Evolutionary conservation across 2,888 invertebrate genomes (phyloP), one percentile per base, ranked within the genome.

Genomic region (Nemotelus pantherinus): DNA sequence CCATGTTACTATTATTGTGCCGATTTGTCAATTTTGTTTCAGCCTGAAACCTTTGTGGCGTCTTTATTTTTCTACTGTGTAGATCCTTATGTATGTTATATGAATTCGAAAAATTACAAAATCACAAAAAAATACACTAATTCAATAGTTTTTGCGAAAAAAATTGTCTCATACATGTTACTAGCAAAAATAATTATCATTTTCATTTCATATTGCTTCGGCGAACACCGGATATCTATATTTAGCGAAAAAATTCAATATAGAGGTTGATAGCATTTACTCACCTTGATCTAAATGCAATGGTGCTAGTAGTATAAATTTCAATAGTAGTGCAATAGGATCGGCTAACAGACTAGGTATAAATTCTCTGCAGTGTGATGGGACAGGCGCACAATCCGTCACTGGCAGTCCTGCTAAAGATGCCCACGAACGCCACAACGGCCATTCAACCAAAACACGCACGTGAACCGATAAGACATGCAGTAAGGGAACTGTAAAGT

Each of bases 381-480:
- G 86, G 80, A 85, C 82, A 10, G 86, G 85, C 2, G 85, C 85
- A 39, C 83, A 82, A 50, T 86, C 86, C 43, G 81, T 83, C 0
- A 85, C 85, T 1, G 85, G 85, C 82, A 87, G 81, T 0, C 87
- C 87, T 25, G 87, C 87, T 43, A 87, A 81, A 7, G 86, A 85
- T 5, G 87, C 87, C 87, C 87, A 87, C 50, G 87, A 86, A 75
- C 83, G 85, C 86, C 90, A 91, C 65, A 90, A 86, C 2, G 91
- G 91, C 89, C 92, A 90, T 75, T 89, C 88, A 9, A 86, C 85
- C 77, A 95, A 89, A 70, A 94, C 91, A 79, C 94, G 92, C 50
- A 94, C 93, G 88, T 97, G 96, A 81, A 94, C 93, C 65, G 95
- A 94, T 81, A 97, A 89, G 44, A 97, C 95, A 83, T 96, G 95